These are phyloP conservation scores for Leptestheria dahalacensis DNA, from an alignment of 1,140 invertebrate genomes.

Conservation along the genomic window DNA sequence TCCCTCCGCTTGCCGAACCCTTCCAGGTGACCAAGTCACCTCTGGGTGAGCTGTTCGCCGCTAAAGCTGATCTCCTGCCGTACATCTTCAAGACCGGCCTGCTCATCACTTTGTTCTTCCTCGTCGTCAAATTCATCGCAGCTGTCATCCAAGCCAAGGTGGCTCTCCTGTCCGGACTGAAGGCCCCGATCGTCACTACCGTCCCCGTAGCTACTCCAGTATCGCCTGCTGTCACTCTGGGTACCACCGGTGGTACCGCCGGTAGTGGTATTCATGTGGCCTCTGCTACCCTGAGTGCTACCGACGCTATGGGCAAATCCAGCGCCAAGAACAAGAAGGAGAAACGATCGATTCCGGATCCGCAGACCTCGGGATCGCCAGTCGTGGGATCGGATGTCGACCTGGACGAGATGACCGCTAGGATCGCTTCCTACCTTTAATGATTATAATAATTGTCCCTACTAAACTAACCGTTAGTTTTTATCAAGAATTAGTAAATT, in stretches of 20 bases:
- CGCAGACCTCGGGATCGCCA: not conserved
- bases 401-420: not conserved
- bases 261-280: not conserved
- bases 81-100: conserved; percentile 12
- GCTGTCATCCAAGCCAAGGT: conserved; percentile 5
- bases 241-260: not conserved
- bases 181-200: not conserved
- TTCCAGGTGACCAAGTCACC: not conserved
- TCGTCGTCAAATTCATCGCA: conserved; percentile 8
- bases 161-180: not conserved
- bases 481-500: too few relatives aligned
- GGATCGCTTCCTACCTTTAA: not conserved
- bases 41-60: conserved; percentile 9
- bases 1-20: not conserved
- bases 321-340: not conserved
- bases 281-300: not conserved
- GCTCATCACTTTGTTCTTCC: conserved; percentile 2
- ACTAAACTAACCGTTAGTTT: too few relatives aligned
- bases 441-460: not conserved
- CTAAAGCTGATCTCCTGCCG: conserved; percentile 12
- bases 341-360: not conserved
- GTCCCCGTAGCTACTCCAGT: not conserved
- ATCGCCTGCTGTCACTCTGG: not conserved
- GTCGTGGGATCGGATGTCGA: not conserved
- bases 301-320: not conserved